A percentile compares a stretch with the other conserved stretches of the same genome.
These are phyloP conservation scores for Hydroisotoma schaefferi DNA, from an alignment of 2,888 invertebrate genomes.

Conservation along the genomic window DNA sequence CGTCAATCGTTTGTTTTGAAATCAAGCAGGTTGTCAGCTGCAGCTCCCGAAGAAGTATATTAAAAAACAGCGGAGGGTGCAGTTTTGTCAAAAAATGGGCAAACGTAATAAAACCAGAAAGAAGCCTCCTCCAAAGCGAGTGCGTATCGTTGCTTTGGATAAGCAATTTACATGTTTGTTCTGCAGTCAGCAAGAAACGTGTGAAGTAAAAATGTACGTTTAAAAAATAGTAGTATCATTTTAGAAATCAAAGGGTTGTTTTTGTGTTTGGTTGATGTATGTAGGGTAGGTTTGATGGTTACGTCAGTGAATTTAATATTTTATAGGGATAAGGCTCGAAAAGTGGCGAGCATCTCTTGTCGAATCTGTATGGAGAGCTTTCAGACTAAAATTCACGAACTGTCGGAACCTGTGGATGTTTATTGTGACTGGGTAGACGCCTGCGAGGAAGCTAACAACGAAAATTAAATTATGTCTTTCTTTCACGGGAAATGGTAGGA, in stretches of 20 bases:
- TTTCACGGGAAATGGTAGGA: no score
- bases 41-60: no score
- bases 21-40: no score
- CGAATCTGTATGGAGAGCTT: conserved; percentile 94
- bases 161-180: conserved; percentile 98
- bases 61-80: no score
- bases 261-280: no score
- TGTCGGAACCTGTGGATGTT: conserved; percentile 97
- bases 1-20: no score
- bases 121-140: conserved; percentile 92
- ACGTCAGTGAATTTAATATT: conserved; percentile 13
- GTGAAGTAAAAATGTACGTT: conserved; percentile 96
- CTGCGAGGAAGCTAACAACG: background rate
- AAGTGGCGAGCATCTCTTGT: conserved; percentile 90
- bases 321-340: conserved; percentile 84
- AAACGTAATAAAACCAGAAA: conserved; percentile 89
- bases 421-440: conserved; percentile 99
- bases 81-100: conserved; percentile 67
- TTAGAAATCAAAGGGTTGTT: no score
- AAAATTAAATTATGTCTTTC: no score
- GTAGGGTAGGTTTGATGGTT: background rate
- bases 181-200: conserved; percentile 98
- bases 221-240: background rate
- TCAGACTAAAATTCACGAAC: conserved; percentile 89
- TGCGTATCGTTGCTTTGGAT: conserved; percentile 88